Conservation (phyloP, 2,888 invertebrate genomes). For the Macrophya alboannulata region DNA sequence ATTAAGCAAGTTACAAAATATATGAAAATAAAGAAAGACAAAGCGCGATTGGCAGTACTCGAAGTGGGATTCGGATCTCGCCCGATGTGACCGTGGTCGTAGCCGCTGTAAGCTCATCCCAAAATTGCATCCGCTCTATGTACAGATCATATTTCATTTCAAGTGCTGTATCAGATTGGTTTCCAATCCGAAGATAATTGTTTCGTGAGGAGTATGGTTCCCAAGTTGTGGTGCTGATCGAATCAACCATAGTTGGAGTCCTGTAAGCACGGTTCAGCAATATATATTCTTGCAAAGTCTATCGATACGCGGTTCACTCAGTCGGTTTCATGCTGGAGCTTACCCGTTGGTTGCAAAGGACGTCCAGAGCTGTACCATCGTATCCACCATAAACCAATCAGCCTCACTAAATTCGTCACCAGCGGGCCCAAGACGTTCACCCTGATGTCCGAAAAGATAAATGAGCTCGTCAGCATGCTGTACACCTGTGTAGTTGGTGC, state of each 20-base stretch:
- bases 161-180: neutral
- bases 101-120: neutral
- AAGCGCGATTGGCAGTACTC: neutral
- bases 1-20: too few relatives aligned
- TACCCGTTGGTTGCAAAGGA: slow-evolving; percentile 3
- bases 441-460: slow-evolving; percentile 5
- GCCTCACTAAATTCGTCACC: slow-evolving; percentile 10
- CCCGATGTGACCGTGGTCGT: neutral
- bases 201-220: slow-evolving; percentile 25
- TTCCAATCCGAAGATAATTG: slow-evolving; percentile 9
- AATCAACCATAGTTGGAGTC: neutral
- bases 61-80: neutral
- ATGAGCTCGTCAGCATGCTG: slow-evolving; percentile 3
- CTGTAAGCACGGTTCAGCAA: neutral
- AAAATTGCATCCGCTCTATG: slow-evolving; percentile 33
- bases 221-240: neutral
- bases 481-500: neutral
- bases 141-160: neutral
- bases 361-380: slow-evolving; percentile 21
- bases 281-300: neutral
- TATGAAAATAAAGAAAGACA: neutral
- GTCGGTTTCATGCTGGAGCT: neutral
- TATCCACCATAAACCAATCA: slow-evolving; percentile 18
- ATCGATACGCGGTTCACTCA: neutral
- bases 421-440: neutral